phyloP scores from a whole-genome alignment of 1,140 invertebrate genomes.

The Zaprionus vittiger region DNA sequence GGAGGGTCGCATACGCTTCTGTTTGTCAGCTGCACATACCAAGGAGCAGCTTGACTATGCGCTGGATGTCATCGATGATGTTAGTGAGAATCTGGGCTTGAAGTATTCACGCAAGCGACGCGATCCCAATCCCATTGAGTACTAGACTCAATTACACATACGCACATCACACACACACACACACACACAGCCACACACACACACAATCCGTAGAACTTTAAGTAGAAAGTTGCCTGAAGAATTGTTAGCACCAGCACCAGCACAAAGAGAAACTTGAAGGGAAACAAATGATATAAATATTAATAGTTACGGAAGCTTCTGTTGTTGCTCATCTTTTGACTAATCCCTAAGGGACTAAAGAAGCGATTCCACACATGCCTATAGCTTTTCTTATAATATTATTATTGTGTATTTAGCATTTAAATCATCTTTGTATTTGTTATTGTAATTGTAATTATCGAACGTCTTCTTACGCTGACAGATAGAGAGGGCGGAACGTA shows the following conservation, averaged over 20 bases:
- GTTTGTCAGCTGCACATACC: conserved; percentile 97
- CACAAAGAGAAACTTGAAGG: conserved; percentile 8
- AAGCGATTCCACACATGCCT: background rate
- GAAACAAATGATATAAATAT: conserved; percentile 3
- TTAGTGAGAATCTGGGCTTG: conserved; percentile 89
- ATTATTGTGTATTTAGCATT: conserved; percentile 48
- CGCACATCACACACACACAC: background rate
- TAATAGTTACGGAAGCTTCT: background rate
- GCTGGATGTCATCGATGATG: conserved; percentile 89
- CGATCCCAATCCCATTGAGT: conserved; percentile 87
- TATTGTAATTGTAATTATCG: conserved; percentile 38
- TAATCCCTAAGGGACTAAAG: background rate
- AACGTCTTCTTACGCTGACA: conserved; percentile 27
- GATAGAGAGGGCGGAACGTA: background rate
- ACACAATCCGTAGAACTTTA: conserved; percentile 15
- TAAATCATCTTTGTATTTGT: conserved; percentile 35
- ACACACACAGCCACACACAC: background rate
- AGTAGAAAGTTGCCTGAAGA: conserved; percentile 10
- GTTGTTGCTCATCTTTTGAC: background rate
- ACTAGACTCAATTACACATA: conserved; percentile 70
- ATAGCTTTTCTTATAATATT: conserved; percentile 9
- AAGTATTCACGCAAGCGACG: conserved; percentile 89
- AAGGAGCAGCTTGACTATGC: conserved; percentile 97
- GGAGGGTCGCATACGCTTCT: conserved; percentile 97
- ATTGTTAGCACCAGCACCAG: background rate